A percentile compares a stretch with the other conserved stretches of the same genome.
phyloP scores from a whole-genome alignment of 2,888 invertebrate species.

The Nomada hirtipes region DNA sequence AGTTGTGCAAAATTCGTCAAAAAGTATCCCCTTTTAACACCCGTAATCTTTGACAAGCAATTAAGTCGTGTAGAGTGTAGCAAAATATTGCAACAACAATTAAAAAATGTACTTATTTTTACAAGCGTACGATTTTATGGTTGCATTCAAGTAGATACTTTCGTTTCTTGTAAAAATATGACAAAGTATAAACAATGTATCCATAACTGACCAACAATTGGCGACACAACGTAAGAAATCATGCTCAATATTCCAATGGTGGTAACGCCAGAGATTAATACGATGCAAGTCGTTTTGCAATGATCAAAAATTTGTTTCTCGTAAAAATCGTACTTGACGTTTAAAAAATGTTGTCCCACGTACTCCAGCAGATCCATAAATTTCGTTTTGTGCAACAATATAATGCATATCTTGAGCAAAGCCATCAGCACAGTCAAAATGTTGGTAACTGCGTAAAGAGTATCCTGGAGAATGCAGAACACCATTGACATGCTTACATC shows the following conservation, averaged over 20 bases:
- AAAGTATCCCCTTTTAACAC: too few relatives aligned
- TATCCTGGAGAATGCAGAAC: neutral
- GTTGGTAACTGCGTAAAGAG: constrained; percentile 53
- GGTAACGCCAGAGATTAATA: neutral
- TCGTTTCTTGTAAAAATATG: neutral
- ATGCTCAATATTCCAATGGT: neutral
- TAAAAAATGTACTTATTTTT: too few relatives aligned
- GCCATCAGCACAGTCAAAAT: constrained; percentile 52
- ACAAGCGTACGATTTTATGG: too few relatives aligned
- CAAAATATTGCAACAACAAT: too few relatives aligned
- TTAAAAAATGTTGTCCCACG: constrained; percentile 45
- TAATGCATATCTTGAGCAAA: constrained; percentile 55
- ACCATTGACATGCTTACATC: too few relatives aligned
- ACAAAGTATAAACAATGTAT: neutral
- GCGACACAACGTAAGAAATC: neutral
- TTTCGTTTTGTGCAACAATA: constrained; percentile 47
- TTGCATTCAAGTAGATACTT: neutral
- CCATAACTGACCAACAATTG: neutral
- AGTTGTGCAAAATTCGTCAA: neutral
- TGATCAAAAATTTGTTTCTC: constrained; percentile 33
- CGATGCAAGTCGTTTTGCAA: constrained; percentile 1
- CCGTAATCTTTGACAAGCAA: too few relatives aligned
- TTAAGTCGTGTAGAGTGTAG: too few relatives aligned
- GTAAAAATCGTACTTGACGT: constrained; percentile 22
- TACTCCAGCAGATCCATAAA: constrained; percentile 49